phyloP scores from a whole-genome alignment of 2,888 invertebrate genomes.

The Nomada fucata region DNA sequence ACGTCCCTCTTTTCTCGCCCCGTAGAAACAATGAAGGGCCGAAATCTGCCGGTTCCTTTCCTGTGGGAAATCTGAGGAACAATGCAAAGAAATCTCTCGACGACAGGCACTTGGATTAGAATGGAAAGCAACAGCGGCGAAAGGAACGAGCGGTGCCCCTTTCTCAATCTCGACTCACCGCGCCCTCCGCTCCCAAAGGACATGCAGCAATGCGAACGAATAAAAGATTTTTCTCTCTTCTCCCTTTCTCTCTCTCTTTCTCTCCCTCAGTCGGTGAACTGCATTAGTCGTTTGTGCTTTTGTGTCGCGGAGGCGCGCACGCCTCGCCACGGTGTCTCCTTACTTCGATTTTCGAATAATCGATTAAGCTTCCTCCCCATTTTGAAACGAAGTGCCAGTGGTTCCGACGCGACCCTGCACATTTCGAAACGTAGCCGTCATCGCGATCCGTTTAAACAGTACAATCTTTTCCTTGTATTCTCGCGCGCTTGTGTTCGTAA shows the following conservation, averaged over 20 bases:
- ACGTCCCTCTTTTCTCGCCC: constrained; percentile 15
- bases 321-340: constrained; percentile 54
- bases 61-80: constrained; percentile 77
- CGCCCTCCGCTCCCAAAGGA: constrained; percentile 71
- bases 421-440: neutral
- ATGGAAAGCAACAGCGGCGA: constrained; percentile 72
- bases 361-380: constrained; percentile 52
- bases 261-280: constrained; percentile 54
- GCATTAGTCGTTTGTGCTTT: constrained; percentile 73
- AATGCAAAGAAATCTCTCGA: constrained; percentile 72
- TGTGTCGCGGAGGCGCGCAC: constrained; percentile 53
- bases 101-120: constrained; percentile 77
- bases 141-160: constrained; percentile 69
- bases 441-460: neutral
- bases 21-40: constrained; percentile 61
- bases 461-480: neutral
- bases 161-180: constrained; percentile 71
- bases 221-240: constrained; percentile 53
- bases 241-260: neutral
- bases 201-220: constrained; percentile 70
- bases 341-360: constrained; percentile 63
- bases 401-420: neutral
- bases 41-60: constrained; percentile 72
- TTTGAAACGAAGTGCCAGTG: constrained; percentile 18
- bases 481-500: neutral